phyloP scores from a whole-genome alignment of 2,888 invertebrate species.

The Aleiodes alternator region DNA sequence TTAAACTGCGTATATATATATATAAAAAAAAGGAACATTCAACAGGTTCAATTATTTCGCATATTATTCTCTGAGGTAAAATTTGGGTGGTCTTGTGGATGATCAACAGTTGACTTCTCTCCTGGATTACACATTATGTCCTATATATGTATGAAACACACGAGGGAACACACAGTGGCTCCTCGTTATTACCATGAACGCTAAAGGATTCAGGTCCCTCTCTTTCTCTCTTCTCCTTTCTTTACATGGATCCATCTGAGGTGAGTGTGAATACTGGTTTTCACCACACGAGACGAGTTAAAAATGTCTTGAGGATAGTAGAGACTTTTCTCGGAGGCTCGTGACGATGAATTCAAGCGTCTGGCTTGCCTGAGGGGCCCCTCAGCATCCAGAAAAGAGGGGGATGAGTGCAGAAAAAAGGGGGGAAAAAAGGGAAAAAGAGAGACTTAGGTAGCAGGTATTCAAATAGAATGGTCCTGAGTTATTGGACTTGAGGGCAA shows the following conservation, averaged over 20 bases:
- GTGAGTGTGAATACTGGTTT: conserved; percentile 41
- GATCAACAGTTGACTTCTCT: conserved; percentile 30
- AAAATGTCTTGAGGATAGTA: conserved; percentile 45
- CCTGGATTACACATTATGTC: conserved; percentile 40
- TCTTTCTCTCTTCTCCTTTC: conserved; percentile 1
- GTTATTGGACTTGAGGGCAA: neutral
- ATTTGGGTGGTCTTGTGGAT: conserved; percentile 43
- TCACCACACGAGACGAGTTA: conserved; percentile 35
- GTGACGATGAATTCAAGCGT: conserved; percentile 47
- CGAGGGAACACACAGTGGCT: conserved; percentile 18
- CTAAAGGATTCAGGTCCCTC: conserved; percentile 30
- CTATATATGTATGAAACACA: conserved; percentile 25
- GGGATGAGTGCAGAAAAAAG: neutral
- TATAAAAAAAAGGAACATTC: neutral
- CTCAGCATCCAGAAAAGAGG: neutral
- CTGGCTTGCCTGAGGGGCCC: conserved; percentile 43
- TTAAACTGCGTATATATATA: no score
- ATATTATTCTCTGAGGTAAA: conserved; percentile 23
- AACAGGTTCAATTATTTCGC: conserved; percentile 19
- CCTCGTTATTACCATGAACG: conserved; percentile 23
- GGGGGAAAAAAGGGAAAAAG: neutral
- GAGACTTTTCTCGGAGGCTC: conserved; percentile 32
- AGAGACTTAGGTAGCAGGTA: neutral
- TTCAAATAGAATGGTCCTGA: conserved; percentile 7
- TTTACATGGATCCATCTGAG: conserved; percentile 41